Evolutionary conservation across 2,888 invertebrate genomes (phyloP).

Genomic region (Physocephala rufipes): DNA sequence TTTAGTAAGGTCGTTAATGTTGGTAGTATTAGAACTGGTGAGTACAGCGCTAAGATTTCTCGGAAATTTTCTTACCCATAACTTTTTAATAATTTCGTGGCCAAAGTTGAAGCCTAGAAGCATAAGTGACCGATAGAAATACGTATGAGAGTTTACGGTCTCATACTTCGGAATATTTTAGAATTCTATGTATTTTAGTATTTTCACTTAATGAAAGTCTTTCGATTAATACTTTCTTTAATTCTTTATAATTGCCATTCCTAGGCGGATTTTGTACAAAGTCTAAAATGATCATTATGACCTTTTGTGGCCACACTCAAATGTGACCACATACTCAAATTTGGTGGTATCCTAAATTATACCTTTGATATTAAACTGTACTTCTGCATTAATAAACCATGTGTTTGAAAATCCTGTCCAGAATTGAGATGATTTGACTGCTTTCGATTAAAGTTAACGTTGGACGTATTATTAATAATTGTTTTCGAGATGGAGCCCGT

Average conservation of each 20-base stretch:
- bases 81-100: background rate
- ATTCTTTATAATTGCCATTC: background rate
- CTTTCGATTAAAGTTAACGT: background rate
- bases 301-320: background rate
- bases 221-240: too few relatives aligned
- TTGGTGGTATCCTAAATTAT: slow-evolving; percentile 21
- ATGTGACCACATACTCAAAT: slow-evolving; percentile 6
- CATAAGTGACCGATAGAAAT: too few relatives aligned
- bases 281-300: background rate
- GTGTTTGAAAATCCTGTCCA: slow-evolving; percentile 33
- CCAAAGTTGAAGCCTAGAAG: too few relatives aligned
- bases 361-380: slow-evolving; percentile 29
- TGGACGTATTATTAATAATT: too few relatives aligned
- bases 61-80: slow-evolving; percentile 11
- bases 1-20: background rate
- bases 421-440: slow-evolving; percentile 30
- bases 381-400: slow-evolving; percentile 32
- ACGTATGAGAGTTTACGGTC: too few relatives aligned
- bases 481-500: too few relatives aligned
- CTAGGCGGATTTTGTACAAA: background rate
- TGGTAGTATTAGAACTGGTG: background rate
- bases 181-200: too few relatives aligned
- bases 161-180: too few relatives aligned
- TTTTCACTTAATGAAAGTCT: too few relatives aligned
- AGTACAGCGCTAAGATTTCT: background rate